Evolutionary conservation across 2,113 vertebrate genomes (phyloP), one percentile per base, ranked within the genome.

Genomic region (Boulengeromyrus knoepffleri): DNA sequence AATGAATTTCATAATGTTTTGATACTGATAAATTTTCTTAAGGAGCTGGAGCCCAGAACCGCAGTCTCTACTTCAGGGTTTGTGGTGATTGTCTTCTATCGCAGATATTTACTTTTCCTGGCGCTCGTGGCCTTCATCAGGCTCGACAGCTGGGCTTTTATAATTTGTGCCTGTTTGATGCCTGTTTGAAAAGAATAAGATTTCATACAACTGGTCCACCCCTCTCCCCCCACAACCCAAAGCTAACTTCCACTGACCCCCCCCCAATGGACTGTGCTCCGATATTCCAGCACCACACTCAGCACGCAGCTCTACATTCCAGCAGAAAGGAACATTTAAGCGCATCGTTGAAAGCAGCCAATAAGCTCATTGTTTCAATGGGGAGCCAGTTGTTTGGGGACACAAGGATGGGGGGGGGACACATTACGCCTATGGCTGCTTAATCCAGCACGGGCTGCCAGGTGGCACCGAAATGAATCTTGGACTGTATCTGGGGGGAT

Each of bases 391-490:
- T 97, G 96, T 96, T 93, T 94, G 92, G 91, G 93, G 91, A 87
- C 91, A 91, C 62, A 12, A 93, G 93, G 90, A 92, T 93, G 90
- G 91, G 95, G 94, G 49, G 49, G 50, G 93, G 93, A 92, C 94
- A 92, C 89, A 58, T 53, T 19, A 94, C 92, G 89, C 90, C 92
- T 90, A 91, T 89, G 88, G 92, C 39, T 91, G 83, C 90, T 90
- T 95, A 94, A 95, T 94, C 94, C 93, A 91, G 91, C 94, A 94
- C 94, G 92, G 94, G 93, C 94, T 53, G 93, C 95, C 96, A 97
- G 96, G 96, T 96, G 94, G 93, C 94, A 93, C 91, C 92, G 93
- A 94, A 96, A 97, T 96, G 96, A 96, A 97, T 97, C 96, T 96
- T 95, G 92, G 92, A 91, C 93, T 96, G 94, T 91, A 95, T 94